A percentile compares a stretch with the other conserved stretches of the same genome.
These are phyloP conservation scores for Tauraco erythrolophus DNA, from an alignment of 2,113 vertebrate genomes.

Conservation along the genomic window DNA sequence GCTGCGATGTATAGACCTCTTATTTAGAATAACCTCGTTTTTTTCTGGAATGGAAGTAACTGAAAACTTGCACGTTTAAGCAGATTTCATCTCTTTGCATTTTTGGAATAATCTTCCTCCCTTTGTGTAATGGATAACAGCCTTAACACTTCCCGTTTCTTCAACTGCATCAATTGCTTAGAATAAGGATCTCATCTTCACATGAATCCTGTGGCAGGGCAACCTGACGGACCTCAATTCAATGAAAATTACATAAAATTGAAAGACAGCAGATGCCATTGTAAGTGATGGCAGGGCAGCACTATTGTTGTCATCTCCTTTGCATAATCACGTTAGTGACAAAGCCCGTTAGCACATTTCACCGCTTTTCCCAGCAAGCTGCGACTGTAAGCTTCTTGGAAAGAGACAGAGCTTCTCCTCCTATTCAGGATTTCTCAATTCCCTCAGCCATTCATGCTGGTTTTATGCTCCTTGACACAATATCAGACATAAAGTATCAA, in stretches of 20 bases:
- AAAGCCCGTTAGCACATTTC: conserved; percentile 12
- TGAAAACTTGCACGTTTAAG: not conserved
- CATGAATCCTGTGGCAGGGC: not conserved
- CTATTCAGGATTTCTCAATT: conserved; percentile 21
- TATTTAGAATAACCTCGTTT: not conserved
- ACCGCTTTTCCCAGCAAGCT: conserved; percentile 7
- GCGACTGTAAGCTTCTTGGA: not conserved
- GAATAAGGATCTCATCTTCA: conserved; percentile 20
- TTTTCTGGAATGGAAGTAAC: not conserved
- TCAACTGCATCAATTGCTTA: not conserved
- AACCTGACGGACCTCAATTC: conserved; percentile 9
- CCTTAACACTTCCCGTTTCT: not conserved
- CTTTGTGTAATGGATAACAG: not conserved
- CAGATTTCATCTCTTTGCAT: not conserved
- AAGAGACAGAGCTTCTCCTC: not conserved
- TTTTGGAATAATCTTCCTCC: not conserved
- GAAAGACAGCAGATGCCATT: conserved; percentile 34
- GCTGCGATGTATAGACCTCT: not conserved
- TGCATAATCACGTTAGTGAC: conserved; percentile 15
- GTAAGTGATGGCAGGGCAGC: not conserved
- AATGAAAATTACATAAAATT: conserved; percentile 27
- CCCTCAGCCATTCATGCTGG: not conserved
- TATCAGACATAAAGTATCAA: not conserved
- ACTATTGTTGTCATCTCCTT: not conserved
- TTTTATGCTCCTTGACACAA: conserved; percentile 4